These are phyloP conservation scores for Sandelia bainsii DNA, from an alignment of 2,797 vertebrate genomes.

Conservation along the genomic window DNA sequence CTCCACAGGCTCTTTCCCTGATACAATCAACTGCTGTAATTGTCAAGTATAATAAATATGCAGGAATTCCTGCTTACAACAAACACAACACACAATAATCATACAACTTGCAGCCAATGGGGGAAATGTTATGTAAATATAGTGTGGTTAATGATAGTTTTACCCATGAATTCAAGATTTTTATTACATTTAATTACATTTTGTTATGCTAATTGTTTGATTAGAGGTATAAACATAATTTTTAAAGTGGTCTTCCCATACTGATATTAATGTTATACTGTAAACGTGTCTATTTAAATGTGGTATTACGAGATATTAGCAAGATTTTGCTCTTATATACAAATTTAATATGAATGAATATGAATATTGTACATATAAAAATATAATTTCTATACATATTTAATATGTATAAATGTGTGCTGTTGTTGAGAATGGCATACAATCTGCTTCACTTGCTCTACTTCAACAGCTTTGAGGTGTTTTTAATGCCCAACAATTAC, in stretches of 20 bases:
- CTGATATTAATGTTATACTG: no score
- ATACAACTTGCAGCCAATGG: background rate
- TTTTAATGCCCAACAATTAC: background rate
- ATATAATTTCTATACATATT: background rate
- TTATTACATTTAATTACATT: background rate
- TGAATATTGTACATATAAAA: no score
- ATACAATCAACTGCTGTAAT: conserved; percentile 36
- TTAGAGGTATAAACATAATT: background rate
- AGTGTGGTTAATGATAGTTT: background rate
- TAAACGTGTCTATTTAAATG: background rate
- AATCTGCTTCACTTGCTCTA: conserved; percentile 15
- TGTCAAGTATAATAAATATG: conserved; percentile 26
- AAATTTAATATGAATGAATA: no score
- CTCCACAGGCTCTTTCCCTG: conserved; percentile 20
- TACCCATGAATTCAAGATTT: background rate
- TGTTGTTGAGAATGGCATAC: background rate
- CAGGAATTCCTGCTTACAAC: background rate
- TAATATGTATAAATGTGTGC: background rate
- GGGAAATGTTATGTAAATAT: background rate
- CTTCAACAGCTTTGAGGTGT: conserved; percentile 20
- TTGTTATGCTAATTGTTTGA: background rate
- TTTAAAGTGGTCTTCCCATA: background rate
- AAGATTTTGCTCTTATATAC: no score
- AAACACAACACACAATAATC: background rate
- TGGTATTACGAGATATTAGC: background rate